Percentiles rank a stretch among this genome's conserved stretches.
Conservation (phyloP, 2,888 invertebrate genomes). For the Lumbricus terrestris region DNA sequence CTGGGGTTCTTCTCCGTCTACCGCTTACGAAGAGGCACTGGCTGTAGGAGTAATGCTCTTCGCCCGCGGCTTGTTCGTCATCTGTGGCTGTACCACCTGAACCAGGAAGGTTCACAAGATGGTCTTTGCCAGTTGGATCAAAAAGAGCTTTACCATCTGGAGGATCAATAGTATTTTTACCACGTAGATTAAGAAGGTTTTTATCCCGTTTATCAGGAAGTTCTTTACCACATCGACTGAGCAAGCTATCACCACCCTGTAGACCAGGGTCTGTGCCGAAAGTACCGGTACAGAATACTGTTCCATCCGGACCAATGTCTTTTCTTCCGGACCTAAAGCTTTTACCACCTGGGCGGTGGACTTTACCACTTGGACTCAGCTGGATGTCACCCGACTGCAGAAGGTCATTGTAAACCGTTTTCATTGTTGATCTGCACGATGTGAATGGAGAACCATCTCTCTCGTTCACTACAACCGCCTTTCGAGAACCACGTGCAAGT, state of each 20-base stretch:
- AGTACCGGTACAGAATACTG: constrained; percentile 8
- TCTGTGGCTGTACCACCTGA: too few relatives aligned
- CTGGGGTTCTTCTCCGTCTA: too few relatives aligned
- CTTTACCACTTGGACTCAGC: background rate
- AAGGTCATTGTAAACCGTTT: background rate
- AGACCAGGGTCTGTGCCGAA: background rate
- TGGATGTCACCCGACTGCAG: too few relatives aligned
- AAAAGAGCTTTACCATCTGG: background rate
- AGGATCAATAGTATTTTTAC: background rate
- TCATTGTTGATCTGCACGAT: background rate
- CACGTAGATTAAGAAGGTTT: background rate
- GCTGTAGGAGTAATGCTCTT: too few relatives aligned
- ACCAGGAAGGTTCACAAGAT: too few relatives aligned
- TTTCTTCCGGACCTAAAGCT: background rate
- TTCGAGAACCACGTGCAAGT: background rate
- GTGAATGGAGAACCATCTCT: background rate
- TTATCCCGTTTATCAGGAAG: background rate
- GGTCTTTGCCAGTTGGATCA: too few relatives aligned
- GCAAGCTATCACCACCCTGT: background rate
- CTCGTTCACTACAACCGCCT: background rate
- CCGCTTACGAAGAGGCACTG: too few relatives aligned
- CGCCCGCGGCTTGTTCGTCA: too few relatives aligned
- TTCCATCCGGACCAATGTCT: constrained; percentile 12
- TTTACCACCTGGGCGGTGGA: too few relatives aligned
- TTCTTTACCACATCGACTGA: background rate